Evolutionary conservation across 1,140 invertebrate genomes (phyloP).

Genomic region (Brachionus manjavacas): DNA sequence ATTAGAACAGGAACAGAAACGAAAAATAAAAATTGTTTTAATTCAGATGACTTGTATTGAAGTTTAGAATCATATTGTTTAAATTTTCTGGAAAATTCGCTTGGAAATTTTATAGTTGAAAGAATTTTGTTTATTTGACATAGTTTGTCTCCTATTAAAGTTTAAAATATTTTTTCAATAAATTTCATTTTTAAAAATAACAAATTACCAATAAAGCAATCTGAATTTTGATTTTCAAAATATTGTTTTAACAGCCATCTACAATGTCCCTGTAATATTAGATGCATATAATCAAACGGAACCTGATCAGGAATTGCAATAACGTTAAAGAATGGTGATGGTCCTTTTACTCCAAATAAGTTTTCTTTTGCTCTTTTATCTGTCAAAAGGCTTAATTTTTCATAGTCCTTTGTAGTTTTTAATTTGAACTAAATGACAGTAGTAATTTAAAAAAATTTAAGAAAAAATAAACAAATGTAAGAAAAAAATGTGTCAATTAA

Average conservation of each 20-base stretch:
- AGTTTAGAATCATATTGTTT: background rate
- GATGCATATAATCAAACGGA: background rate
- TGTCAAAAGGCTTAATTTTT: background rate
- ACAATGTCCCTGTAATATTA: background rate
- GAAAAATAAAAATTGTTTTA: background rate
- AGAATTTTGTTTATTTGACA: background rate
- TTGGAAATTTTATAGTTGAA: background rate
- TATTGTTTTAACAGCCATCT: background rate
- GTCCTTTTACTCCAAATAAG: background rate
- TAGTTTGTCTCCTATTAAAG: background rate
- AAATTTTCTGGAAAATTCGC: background rate
- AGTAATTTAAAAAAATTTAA: background rate
- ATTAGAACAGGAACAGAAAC: conserved; percentile 1
- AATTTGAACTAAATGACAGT: background rate
- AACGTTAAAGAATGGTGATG: background rate
- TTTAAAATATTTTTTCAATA: background rate
- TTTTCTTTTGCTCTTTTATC: background rate
- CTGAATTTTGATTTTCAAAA: background rate
- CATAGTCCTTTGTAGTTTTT: background rate
- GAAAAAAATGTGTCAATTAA: background rate
- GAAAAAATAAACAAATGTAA: background rate
- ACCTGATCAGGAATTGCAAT: background rate
- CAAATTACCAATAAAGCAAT: background rate
- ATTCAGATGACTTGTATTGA: background rate
- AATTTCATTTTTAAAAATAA: background rate